Conservation (phyloP, 2,113 vertebrate genomes). For the Barbus barbus region DNA sequence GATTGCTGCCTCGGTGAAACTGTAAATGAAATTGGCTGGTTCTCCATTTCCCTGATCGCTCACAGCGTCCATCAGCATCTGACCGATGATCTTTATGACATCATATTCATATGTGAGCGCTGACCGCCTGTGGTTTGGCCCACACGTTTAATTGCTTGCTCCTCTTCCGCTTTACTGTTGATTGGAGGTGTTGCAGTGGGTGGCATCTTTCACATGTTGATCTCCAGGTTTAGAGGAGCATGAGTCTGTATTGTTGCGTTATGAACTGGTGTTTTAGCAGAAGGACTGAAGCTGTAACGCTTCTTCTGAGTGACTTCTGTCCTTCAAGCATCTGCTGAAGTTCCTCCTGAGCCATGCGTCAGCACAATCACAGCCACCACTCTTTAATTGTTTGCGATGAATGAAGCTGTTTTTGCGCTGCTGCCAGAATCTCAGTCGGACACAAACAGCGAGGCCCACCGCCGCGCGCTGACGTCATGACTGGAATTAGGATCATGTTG, state of each 20-base stretch:
- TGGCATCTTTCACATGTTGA: too few relatives aligned
- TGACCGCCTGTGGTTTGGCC: too few relatives aligned
- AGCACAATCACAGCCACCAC: neutral
- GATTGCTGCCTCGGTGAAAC: too few relatives aligned
- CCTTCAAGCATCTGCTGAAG: neutral
- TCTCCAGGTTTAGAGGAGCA: neutral
- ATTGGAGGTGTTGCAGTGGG: neutral
- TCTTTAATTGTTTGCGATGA: constrained; percentile 9
- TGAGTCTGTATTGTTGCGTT: neutral
- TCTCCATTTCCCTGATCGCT: too few relatives aligned
- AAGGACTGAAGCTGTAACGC: neutral
- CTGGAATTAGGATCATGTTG: constrained; percentile 9
- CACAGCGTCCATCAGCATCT: too few relatives aligned
- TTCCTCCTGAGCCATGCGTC: neutral
- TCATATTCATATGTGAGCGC: too few relatives aligned
- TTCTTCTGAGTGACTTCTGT: neutral
- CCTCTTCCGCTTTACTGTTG: too few relatives aligned
- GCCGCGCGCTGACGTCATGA: neutral
- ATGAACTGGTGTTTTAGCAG: neutral
- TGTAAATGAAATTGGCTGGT: too few relatives aligned
- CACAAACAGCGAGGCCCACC: neutral
- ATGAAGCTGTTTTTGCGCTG: neutral
- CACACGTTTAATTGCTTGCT: too few relatives aligned
- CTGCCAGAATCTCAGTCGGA: neutral
- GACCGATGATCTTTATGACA: too few relatives aligned